Base-by-base conservation (phyloP, 2,888 invertebrate genomes). In the Drosophila limbata region DNA sequence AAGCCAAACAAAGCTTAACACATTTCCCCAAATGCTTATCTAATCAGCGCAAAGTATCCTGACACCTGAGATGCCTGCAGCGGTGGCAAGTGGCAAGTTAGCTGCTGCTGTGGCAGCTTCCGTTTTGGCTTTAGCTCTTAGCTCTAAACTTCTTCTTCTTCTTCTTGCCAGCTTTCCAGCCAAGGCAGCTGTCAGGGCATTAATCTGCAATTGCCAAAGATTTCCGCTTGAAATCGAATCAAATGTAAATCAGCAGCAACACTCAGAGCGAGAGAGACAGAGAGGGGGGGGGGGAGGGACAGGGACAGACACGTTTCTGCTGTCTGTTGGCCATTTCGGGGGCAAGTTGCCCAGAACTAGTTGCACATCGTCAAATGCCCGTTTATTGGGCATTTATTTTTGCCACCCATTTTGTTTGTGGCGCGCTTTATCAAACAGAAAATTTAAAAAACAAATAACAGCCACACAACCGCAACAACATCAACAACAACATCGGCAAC, bases 141-240 rank as follows among this genome's bases (percentile, higher is more conserved):
- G 28, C 28, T 8, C 28, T 28, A 28, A 28, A 28, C 28, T 28
- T 28, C 25, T 25, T 0, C 25, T 21, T 21, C 21, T 3, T 21
- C 21, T 25, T 25, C 25, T 25, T 25, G 2, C 2, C 21, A 21
- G 21, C 25, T 25, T 25, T 48, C 57, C 72, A 73, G 67, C 62
- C 62, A 69, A 69, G 67, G 63, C 77, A 75, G 81, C 83, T 83
- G 83, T 83, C 88, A 88, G 81, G 80, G 89, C 92, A 91, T 92
- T 92, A 92, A 92, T 92, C 91, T 91, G 89, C 91, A 91, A 92
- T 92, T 91, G 92, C 90, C 88, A 78, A 91, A 90, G 84, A 87
- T 84, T 86, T 86, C 86, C 86, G 78, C 83, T 85, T 70, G 62
- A 71, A 86, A 88, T 86, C 88, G 86, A 86, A 84, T 84, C 84